Conservation (phyloP, 1,140 invertebrate genomes). For the Luehdorfia chinensis region DNA sequence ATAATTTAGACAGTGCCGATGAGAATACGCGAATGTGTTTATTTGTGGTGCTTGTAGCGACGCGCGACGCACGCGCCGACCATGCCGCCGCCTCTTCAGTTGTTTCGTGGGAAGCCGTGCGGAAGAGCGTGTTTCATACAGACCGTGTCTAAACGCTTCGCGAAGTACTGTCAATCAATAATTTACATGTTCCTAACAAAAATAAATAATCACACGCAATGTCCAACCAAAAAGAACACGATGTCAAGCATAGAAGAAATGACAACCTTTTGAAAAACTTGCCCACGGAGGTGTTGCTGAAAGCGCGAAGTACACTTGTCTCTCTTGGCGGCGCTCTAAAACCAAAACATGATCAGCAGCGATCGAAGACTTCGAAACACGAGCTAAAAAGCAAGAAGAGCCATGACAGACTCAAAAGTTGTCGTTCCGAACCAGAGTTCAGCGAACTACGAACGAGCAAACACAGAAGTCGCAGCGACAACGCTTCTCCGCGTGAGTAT, state of each 20-base stretch:
- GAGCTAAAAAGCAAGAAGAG: conserved; percentile 46
- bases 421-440: conserved; percentile 64
- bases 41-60: conserved; percentile 63
- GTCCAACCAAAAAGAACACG: conserved; percentile 51
- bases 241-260: conserved; percentile 45
- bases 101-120: conserved; percentile 43
- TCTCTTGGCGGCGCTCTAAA: conserved; percentile 58
- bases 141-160: too few species aligned
- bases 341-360: conserved; percentile 46
- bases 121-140: conserved; percentile 47
- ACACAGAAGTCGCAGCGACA: conserved; percentile 55
- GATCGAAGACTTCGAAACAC: conserved; percentile 36
- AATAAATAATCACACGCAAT: conserved; percentile 37
- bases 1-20: conserved; percentile 19
- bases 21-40: conserved; percentile 60
- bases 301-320: conserved; percentile 58
- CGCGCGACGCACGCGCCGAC: conserved; percentile 58
- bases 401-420: conserved; percentile 45
- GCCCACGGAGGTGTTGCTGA: conserved; percentile 57
- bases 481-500: conserved; percentile 35
- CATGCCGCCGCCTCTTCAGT: conserved; percentile 61
- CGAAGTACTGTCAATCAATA: conserved; percentile 31
- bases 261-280: conserved; percentile 50
- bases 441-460: conserved; percentile 46
- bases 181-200: conserved; percentile 29